Evolutionary conservation across 2,888 invertebrate species (phyloP), one percentile per base, ranked within the genome.

Genomic region (Merodon equestris): DNA sequence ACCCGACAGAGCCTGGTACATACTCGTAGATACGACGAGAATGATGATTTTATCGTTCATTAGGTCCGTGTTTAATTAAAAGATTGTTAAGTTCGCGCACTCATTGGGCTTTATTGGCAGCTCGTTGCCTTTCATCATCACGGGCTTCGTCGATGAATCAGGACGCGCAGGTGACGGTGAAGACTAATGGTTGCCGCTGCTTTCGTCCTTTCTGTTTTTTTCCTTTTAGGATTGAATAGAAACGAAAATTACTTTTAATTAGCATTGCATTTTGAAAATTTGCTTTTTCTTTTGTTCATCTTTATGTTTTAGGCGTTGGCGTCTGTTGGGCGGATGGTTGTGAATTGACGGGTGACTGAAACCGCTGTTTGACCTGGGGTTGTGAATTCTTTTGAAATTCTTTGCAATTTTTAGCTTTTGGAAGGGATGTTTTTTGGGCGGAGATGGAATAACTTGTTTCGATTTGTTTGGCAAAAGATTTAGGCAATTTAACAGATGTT

Each of bases 41-140:
- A 72, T 67, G 47, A 48, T 72, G 73, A 73, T 73, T 77, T 77
- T 63, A 73, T 77, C 73, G 73, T 63, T 77, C 63, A 73, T 67
- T 68, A 60, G 73, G 67, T 73, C 73, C 73, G 73, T 67, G 27
- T 75, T 75, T 40, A 75, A 75, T 75, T 75, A 75, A 63, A 75
- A 58, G 67, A 63, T 63, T 63, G 67, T 77, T 42, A 56, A 50
- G 50, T 63, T 67, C 53, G 72, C 27, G 47, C 57, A 51, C 51
- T 77, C 56, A 72, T 71, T 64, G 54, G 58, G 71, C 58, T 58
- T 58, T 42, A 58, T 48, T 60, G 70, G 27, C 44, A 44, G 1
- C 36, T 56, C 9, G 36, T n/a, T 40, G 27, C 40, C 10, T 40
- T 40, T 3, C 40, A 40, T 3, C 10, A n/a, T n/a, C n/a, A n/a